Evolutionary conservation across 2,888 invertebrate species (phyloP), one percentile per base, ranked within the genome.

Genomic region (Baronia brevicornis): DNA sequence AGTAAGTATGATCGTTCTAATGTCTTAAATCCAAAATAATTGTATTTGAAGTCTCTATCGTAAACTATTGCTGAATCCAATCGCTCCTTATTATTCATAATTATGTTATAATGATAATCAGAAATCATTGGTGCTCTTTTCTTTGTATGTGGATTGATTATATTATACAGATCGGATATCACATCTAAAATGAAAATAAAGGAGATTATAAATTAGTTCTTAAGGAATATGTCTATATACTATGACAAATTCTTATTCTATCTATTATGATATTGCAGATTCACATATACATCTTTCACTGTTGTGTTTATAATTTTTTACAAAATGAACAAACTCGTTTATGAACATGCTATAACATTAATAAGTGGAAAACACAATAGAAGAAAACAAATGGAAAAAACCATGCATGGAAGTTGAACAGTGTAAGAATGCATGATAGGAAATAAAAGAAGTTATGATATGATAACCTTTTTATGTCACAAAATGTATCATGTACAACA

Each of bases 1-100:
- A 98, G 75, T 44, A 99, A 82, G 70, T 99, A 99, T 1, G 98
- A 97, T 24, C 96, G 87, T 61, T 99, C 98, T 32, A 99, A 78
- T 0, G 98, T 99, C 87, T 98, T 98, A 62, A 98, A 98, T n/a
- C 98, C 99, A 86, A 99, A 99, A 67, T 96, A 99, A 62, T 96
- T 97, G 77, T 98, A 99, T 38, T 89, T 91, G 70, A 95, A 99
- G 74, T 99, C 99, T 50, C 98, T 88, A 62, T 98, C 97, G 70
- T 98, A 97, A 20, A 98, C 95, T 51, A 99, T 97, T 9, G 96
- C 92, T 0, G 97, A 96, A 73, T 99, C 96, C 28, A 99, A 79
- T 40, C 88, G 86, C 54, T 96, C 95, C n/a, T 95, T 92, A 75
- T 98, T 89, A 36, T 91, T 87, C 82, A 91, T 89, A 5, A 98